phyloP scores from a whole-genome alignment of 2,113 vertebrate species.

The Tricholaema leucomelas region DNA sequence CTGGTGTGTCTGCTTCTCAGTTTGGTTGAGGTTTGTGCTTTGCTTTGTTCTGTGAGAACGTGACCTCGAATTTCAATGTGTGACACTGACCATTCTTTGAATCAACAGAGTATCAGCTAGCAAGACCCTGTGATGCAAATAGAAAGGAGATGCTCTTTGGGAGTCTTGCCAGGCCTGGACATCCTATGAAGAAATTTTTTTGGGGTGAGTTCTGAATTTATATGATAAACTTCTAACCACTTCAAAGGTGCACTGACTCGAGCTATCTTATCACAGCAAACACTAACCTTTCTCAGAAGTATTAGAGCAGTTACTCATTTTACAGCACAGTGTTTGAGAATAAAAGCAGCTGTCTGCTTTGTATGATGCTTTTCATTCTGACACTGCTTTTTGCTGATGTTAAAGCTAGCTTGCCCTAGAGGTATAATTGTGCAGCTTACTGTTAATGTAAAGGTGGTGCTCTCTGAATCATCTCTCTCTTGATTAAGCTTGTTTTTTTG shows the following conservation, averaged over 20 bases:
- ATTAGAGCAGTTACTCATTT: neutral
- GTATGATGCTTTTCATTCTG: neutral
- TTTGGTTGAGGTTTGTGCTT: neutral
- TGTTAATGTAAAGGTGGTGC: neutral
- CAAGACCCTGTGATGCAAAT: slow-evolving; percentile 90
- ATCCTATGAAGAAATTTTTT: slow-evolving; percentile 97
- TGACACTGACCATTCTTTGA: slow-evolving; percentile 32
- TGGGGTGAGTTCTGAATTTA: slow-evolving; percentile 83
- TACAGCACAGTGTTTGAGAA: neutral
- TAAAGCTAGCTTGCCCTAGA: neutral
- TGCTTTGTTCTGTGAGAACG: neutral
- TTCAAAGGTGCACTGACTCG: neutral
- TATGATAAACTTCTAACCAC: neutral
- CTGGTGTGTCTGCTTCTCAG: neutral
- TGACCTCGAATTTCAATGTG: neutral
- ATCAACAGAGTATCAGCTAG: slow-evolving; percentile 90
- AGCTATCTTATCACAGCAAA: neutral
- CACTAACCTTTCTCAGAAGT: neutral
- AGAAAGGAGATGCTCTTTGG: slow-evolving; percentile 96
- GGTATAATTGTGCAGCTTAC: neutral
- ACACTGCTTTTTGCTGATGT: neutral
- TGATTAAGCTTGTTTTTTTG: neutral
- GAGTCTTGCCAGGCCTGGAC: slow-evolving; percentile 88
- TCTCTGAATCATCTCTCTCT: neutral
- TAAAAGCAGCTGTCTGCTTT: neutral